Percentiles rank a stretch among this genome's conserved stretches.
Evolutionary conservation across 2,888 invertebrate genomes (phyloP).

Genomic region (Agonopterix alstromeriana): DNA sequence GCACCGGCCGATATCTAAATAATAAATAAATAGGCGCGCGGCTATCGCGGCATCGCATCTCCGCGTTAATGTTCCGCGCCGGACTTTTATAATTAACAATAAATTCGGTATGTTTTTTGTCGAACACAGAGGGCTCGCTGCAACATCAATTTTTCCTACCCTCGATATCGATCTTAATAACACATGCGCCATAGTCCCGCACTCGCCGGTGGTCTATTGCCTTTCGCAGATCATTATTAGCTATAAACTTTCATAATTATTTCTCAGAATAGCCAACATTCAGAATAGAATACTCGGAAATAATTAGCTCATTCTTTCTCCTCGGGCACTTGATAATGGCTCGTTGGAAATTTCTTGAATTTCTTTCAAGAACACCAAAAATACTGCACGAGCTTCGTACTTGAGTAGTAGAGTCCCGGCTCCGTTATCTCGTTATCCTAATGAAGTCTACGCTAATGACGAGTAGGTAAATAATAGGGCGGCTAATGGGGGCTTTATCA

Average conservation of each 20-base stretch:
- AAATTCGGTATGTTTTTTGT: conserved; percentile 73
- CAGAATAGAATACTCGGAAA: conserved; percentile 28
- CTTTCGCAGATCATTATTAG: conserved; percentile 17
- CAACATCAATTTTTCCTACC: conserved; percentile 58
- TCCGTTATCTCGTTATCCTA: conserved; percentile 77
- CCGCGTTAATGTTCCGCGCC: conserved; percentile 66
- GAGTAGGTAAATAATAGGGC: conserved; percentile 78
- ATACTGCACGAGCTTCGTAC: conserved; percentile 34
- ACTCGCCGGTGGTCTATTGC: conserved; percentile 8
- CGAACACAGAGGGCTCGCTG: conserved; percentile 41
- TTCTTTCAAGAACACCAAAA: conserved; percentile 63
- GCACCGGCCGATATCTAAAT: conserved; percentile 70
- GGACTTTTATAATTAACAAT: conserved; percentile 76
- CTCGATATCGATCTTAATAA: conserved; percentile 68
- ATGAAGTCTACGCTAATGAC: conserved; percentile 77
- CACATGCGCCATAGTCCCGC: conserved; percentile 15
- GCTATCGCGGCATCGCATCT: conserved; percentile 66
- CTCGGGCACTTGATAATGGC: conserved; percentile 30
- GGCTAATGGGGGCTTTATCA: conserved; percentile 77
- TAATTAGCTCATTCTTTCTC: conserved; percentile 50
- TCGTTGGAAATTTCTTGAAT: conserved; percentile 41
- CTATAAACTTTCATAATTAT: conserved; percentile 7
- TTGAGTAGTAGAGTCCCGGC: conserved; percentile 48
- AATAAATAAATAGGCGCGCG: conserved; percentile 72
- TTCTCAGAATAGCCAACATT: conserved; percentile 1